Conservation (phyloP, 2,113 vertebrate species). For the Ploceus nigricollis region DNA sequence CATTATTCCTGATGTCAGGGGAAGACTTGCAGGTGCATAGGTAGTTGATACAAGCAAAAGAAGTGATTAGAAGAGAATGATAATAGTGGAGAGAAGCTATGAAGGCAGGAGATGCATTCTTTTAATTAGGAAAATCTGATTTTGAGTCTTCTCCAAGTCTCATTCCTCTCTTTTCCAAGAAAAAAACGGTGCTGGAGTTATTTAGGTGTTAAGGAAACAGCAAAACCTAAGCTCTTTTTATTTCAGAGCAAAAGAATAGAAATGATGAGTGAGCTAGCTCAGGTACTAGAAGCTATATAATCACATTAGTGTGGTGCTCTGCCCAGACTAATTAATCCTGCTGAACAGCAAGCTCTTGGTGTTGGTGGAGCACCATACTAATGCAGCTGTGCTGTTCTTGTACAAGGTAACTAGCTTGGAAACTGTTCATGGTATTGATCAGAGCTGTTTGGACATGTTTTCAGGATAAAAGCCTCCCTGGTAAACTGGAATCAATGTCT, state of each 20-base stretch:
- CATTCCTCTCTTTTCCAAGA: neutral
- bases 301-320: neutral
- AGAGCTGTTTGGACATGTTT: neutral
- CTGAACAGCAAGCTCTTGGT: neutral
- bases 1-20: neutral
- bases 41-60: neutral
- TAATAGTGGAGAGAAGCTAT: neutral
- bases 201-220: neutral
- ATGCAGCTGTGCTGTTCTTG: neutral
- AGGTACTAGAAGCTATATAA: conserved; percentile 38
- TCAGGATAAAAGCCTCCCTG: neutral
- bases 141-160: neutral
- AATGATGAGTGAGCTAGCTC: neutral
- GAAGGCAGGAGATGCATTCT: neutral
- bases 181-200: neutral
- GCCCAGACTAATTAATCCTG: conserved; percentile 48
- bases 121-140: neutral
- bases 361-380: conserved; percentile 22
- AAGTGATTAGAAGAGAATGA: neutral
- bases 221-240: neutral
- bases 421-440: neutral
- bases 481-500: neutral
- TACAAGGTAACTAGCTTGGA: neutral
- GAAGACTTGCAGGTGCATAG: neutral
- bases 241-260: neutral